These are phyloP conservation scores for Aphidius gifuensis DNA, from an alignment of 1,140 invertebrate genomes.

Conservation along the genomic window DNA sequence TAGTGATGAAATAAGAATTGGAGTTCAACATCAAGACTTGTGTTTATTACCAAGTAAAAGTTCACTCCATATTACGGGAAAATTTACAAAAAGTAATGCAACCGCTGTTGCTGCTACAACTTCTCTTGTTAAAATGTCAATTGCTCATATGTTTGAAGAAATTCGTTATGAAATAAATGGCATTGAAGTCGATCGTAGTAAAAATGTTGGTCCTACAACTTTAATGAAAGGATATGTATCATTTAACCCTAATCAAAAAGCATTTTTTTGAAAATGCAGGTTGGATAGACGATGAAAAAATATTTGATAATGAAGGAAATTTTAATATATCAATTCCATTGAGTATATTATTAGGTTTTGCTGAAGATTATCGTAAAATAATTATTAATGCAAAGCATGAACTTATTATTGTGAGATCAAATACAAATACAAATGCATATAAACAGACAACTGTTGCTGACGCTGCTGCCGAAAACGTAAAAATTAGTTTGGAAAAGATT, in stretches of 20 bases:
- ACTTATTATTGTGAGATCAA: constrained; percentile 44
- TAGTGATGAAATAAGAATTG: constrained; percentile 9
- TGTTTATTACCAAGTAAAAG: constrained; percentile 38
- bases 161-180: constrained; percentile 51
- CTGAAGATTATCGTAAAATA: constrained; percentile 51
- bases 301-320: constrained; percentile 16
- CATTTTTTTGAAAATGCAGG: constrained; percentile 36
- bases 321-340: constrained; percentile 41
- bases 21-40: constrained; percentile 41
- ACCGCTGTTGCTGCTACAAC: constrained; percentile 5
- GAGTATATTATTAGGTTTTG: constrained; percentile 38
- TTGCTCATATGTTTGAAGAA: constrained; percentile 49
- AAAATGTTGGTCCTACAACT: constrained; percentile 44
- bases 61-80: constrained; percentile 39
- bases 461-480: background rate
- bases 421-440: constrained; percentile 31
- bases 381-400: constrained; percentile 51
- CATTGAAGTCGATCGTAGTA: constrained; percentile 46
- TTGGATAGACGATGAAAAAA: constrained; percentile 30
- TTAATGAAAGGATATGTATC: constrained; percentile 48
- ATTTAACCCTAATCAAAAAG: constrained; percentile 28
- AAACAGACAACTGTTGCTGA: constrained; percentile 1
- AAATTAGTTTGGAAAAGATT: too few relatives aligned
- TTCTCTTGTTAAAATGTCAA: constrained; percentile 42
- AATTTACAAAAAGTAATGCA: constrained; percentile 29